Conservation (phyloP, 2,113 vertebrate species). For the Anser cygnoides region DNA sequence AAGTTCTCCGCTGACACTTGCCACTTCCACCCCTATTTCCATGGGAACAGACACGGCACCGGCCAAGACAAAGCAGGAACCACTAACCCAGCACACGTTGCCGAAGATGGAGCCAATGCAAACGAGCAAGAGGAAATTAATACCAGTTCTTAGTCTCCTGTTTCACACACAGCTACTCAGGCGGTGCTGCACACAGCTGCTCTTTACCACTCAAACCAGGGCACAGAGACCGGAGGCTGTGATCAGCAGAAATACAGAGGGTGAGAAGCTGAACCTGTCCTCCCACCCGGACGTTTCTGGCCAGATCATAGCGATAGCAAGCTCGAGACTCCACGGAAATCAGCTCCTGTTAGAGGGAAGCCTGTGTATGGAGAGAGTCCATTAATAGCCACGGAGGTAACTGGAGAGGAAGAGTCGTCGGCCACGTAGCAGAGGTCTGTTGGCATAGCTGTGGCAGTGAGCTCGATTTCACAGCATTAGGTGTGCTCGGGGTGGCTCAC, state of each 20-base stretch:
- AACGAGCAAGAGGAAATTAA: constrained; percentile 31
- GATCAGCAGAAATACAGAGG: neutral
- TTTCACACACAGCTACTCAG: constrained; percentile 11
- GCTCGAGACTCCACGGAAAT: neutral
- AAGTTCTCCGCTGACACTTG: constrained; percentile 9
- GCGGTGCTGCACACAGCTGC: neutral
- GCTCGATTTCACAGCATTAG: neutral
- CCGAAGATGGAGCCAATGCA: constrained; percentile 7
- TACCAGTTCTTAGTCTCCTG: neutral
- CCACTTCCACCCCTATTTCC: constrained; percentile 39
- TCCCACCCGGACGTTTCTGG: neutral
- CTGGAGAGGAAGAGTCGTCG: constrained; percentile 9
- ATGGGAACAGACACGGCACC: constrained; percentile 41
- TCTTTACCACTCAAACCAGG: fast-evolving
- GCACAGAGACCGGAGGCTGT: neutral
- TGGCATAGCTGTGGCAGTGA: neutral
- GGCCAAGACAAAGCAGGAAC: constrained; percentile 47
- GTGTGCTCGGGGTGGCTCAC: neutral
- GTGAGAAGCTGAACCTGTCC: constrained; percentile 18
- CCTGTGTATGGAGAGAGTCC: neutral
- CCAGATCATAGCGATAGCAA: neutral
- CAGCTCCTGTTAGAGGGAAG: neutral
- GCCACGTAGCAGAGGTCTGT: neutral
- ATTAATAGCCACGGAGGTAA: neutral
- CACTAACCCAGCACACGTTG: neutral